A percentile compares a stretch with the other conserved stretches of the same genome.
These are phyloP conservation scores for Eidolon helvum DNA, from an alignment of 2,113 vertebrate species.

Conservation along the genomic window DNA sequence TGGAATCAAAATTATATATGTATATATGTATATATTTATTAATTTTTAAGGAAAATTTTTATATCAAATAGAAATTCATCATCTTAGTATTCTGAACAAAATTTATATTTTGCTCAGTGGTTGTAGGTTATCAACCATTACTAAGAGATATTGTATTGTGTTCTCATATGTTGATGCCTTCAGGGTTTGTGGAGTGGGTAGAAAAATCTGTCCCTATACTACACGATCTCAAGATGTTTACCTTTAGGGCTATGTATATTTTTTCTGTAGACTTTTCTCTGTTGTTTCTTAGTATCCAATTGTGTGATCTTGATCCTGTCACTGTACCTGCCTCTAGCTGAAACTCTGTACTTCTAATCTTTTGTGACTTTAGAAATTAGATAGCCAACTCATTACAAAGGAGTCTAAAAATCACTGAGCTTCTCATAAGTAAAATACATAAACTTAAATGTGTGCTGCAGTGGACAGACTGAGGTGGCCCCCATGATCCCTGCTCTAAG, in stretches of 20 bases:
- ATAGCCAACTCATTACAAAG: background rate
- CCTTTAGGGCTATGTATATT: background rate
- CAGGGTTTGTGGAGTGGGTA: background rate
- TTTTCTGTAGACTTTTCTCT: background rate
- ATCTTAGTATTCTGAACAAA: background rate
- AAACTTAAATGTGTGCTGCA: background rate
- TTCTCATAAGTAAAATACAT: background rate
- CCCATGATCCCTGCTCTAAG: background rate
- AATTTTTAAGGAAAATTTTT: background rate
- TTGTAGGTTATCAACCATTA: background rate
- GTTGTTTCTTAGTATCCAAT: background rate
- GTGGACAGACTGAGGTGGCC: background rate
- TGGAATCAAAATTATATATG: background rate
- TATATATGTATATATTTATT: background rate
- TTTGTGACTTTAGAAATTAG: background rate
- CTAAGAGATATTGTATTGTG: background rate
- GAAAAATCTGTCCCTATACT: background rate
- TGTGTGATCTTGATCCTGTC: background rate
- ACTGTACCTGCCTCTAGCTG: background rate
- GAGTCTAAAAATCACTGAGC: background rate
- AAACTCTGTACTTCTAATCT: background rate
- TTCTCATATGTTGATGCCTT: background rate
- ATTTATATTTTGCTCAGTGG: background rate
- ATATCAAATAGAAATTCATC: background rate
- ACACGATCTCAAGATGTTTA: background rate